Conservation (phyloP, 2,113 vertebrate species). For the Genyomyrus donnyi region DNA sequence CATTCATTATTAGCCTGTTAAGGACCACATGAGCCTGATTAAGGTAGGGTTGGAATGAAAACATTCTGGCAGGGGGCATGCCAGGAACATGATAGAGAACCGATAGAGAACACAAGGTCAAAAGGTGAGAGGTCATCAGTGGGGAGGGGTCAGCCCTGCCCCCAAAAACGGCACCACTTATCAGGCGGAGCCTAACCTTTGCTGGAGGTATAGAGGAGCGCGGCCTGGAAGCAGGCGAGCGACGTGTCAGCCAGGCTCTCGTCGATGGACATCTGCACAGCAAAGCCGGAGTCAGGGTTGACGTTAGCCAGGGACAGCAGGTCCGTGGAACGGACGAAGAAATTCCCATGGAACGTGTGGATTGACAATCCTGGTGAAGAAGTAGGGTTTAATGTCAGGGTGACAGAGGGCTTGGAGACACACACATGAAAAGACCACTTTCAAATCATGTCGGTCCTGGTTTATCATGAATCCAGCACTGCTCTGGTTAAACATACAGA, state of each 20-base stretch:
- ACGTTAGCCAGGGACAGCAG: slow-evolving; percentile 92
- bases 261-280: slow-evolving; percentile 95
- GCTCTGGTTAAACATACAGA: neutral
- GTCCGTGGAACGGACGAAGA: slow-evolving; percentile 96
- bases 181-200: slow-evolving; percentile 72
- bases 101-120: neutral
- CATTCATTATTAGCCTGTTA: no score
- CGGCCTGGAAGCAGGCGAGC: slow-evolving; percentile 91
- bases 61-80: no score
- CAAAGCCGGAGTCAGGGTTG: slow-evolving; percentile 92
- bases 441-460: neutral
- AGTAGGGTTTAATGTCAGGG: neutral
- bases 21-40: no score
- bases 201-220: slow-evolving; percentile 91
- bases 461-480: neutral
- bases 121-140: neutral
- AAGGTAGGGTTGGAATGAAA: no score
- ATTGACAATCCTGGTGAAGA: slow-evolving; percentile 81
- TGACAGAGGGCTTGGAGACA: neutral
- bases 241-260: slow-evolving; percentile 86
- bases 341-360: slow-evolving; percentile 97
- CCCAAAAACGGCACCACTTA: neutral
- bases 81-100: no score
- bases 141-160: neutral
- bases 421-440: neutral